Conservation (phyloP, 2,113 vertebrate species). For the Datnioides undecimradiatus region DNA sequence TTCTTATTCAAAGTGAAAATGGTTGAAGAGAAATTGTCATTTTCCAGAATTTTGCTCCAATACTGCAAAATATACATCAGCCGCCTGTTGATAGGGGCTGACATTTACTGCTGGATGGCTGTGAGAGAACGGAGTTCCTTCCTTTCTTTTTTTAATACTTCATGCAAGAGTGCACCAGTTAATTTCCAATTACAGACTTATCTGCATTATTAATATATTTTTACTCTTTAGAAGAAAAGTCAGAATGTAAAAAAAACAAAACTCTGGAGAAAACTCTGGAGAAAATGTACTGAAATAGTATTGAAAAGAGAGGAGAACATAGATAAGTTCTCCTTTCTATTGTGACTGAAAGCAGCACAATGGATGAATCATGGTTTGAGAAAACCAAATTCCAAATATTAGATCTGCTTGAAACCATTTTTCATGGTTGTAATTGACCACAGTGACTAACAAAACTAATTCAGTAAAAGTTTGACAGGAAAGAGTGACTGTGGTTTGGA, state of each 20-base stretch:
- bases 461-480: neutral
- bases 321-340: neutral
- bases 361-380: neutral
- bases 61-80: neutral
- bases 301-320: neutral
- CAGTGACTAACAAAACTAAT: neutral
- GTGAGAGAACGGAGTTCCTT: neutral
- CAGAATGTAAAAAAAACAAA: neutral
- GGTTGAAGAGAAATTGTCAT: neutral
- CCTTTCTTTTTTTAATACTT: neutral
- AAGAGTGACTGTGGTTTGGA: neutral
- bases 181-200: neutral
- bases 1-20: neutral
- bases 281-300: neutral
- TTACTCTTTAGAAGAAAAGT: neutral
- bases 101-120: neutral
- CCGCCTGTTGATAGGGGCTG: neutral
- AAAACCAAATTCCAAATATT: neutral
- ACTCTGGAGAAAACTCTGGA: no score
- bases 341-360: neutral
- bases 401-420: neutral
- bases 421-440: neutral
- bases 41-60: neutral
- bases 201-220: neutral
- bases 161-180: neutral